Evolutionary conservation across 1,140 invertebrate species (phyloP).

Genomic region (Drosophila murphyi): DNA sequence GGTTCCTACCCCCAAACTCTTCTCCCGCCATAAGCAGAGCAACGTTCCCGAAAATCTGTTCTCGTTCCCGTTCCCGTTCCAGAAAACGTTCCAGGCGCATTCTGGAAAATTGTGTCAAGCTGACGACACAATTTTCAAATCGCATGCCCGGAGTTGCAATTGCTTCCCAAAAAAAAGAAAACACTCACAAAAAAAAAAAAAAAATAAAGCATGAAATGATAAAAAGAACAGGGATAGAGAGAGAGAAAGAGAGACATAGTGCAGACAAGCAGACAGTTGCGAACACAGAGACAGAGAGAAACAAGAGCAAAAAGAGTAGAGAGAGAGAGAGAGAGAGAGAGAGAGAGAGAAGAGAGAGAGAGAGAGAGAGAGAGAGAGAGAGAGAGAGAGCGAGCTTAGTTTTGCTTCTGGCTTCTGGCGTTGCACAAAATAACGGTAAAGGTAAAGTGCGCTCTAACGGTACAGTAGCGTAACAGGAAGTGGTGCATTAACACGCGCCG

Average conservation of each 20-base stretch:
- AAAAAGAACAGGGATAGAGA: neutral
- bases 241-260: conserved; percentile 16
- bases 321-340: conserved; percentile 33
- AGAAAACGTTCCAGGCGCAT: conserved; percentile 74
- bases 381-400: conserved; percentile 42
- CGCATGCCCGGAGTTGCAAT: conserved; percentile 76
- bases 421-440: conserved; percentile 71
- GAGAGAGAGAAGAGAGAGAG: conserved; percentile 37
- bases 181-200: conserved; percentile 12
- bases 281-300: neutral
- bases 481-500: conserved; percentile 82
- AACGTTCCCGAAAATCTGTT: conserved; percentile 53
- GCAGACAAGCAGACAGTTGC: neutral
- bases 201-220: neutral
- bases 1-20: neutral
- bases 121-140: conserved; percentile 81
- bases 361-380: conserved; percentile 12
- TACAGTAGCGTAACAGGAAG: conserved; percentile 83
- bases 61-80: conserved; percentile 56
- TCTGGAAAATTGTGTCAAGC: conserved; percentile 84
- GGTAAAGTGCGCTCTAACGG: conserved; percentile 54
- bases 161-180: conserved; percentile 28
- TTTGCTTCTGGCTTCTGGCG: conserved; percentile 23
- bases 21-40: conserved; percentile 17
- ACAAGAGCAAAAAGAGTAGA: conserved; percentile 9